These are phyloP conservation scores for Herpailurus yagouaroundi DNA, from an alignment of 2,113 vertebrate species.

Conservation along the genomic window DNA sequence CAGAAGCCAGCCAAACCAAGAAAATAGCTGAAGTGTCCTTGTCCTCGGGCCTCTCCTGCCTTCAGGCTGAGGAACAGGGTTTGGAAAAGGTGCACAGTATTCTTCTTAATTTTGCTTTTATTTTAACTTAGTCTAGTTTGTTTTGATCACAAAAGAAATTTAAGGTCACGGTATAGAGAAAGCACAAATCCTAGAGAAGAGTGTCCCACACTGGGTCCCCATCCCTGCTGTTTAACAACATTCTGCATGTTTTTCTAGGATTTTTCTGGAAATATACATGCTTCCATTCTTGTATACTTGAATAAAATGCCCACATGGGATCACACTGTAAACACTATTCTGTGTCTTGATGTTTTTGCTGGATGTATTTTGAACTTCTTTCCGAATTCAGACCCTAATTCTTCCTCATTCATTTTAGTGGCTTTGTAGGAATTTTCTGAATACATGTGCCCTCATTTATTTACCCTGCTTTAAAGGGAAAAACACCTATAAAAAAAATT, in stretches of 20 bases:
- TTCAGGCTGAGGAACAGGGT: neutral
- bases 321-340: neutral
- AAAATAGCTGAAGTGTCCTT: neutral
- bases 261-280: neutral
- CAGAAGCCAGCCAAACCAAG: neutral
- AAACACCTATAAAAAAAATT: conserved; percentile 9
- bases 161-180: neutral
- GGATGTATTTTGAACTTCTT: neutral
- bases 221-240: neutral
- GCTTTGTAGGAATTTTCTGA: neutral
- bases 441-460: neutral
- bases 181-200: neutral
- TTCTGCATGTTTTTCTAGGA: neutral
- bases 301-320: neutral
- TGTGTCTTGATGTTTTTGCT: neutral
- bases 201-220: neutral
- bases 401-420: conserved; percentile 17
- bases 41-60: neutral
- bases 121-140: conserved; percentile 3
- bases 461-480: neutral
- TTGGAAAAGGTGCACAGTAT: neutral
- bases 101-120: neutral
- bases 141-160: conserved; percentile 17
- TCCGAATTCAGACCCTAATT: conserved; percentile 6
- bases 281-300: neutral